Evolutionary conservation across 2,888 invertebrate species (phyloP).

Genomic region (Rhodophaea formosa): DNA sequence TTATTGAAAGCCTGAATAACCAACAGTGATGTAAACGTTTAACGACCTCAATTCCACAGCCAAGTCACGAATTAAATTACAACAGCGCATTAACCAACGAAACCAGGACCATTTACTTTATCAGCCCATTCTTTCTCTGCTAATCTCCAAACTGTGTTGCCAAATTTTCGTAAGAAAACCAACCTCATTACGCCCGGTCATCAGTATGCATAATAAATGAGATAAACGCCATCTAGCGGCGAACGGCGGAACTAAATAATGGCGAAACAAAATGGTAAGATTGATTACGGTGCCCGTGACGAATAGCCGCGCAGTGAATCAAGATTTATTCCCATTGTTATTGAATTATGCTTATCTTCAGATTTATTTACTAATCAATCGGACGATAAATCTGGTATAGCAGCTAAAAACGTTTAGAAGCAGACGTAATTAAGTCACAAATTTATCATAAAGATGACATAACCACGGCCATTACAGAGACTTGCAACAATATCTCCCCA

Average conservation of each 20-base stretch:
- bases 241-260: conserved; percentile 60
- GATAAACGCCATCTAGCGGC: conserved; percentile 69
- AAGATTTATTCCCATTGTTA: conserved; percentile 33
- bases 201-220: conserved; percentile 91
- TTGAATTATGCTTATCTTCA: conserved; percentile 26
- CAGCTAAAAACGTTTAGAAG: conserved; percentile 38
- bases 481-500: conserved; percentile 53
- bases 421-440: conserved; percentile 65
- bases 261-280: conserved; percentile 44
- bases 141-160: conserved; percentile 61
- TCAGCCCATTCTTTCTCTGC: conserved; percentile 57
- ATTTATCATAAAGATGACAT: conserved; percentile 65
- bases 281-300: conserved; percentile 54
- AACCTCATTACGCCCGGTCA: conserved; percentile 85
- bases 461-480: conserved; percentile 56
- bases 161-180: conserved; percentile 67
- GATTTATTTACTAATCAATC: conserved; percentile 19
- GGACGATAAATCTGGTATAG: conserved; percentile 15
- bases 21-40: not conserved
- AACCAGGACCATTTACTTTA: conserved; percentile 35
- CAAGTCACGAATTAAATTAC: conserved; percentile 24
- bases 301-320: conserved; percentile 38
- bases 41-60: conserved; percentile 18
- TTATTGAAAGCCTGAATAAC: not conserved
- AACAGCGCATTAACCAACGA: conserved; percentile 20